phyloP scores from a whole-genome alignment of 2,113 vertebrate genomes.

The Pachycephala philippinensis region DNA sequence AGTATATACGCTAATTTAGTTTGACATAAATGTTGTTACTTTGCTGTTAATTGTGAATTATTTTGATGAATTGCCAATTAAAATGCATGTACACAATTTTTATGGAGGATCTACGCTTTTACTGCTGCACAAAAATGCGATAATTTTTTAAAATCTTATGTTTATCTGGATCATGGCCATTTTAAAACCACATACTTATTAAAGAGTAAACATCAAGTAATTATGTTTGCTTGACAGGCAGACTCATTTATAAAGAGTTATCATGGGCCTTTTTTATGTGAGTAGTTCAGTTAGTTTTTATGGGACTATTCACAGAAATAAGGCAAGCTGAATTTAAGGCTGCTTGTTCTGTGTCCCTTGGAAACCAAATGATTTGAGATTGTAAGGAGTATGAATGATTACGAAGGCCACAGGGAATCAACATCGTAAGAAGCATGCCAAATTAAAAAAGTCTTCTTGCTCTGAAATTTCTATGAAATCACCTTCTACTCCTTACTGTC shows the following conservation, averaged over 20 bases:
- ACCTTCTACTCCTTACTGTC: neutral
- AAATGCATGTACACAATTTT: constrained; percentile 5
- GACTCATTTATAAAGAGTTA: neutral
- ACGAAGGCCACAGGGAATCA: neutral
- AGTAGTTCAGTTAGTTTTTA: neutral
- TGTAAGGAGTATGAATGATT: neutral
- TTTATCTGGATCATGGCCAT: constrained; percentile 4
- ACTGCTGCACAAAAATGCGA: neutral
- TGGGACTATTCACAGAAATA: neutral
- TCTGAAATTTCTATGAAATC: neutral
- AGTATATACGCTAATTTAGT: constrained; percentile 34
- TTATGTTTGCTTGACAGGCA: constrained; percentile 30
- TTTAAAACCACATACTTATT: neutral
- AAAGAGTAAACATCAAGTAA: constrained; percentile 26
- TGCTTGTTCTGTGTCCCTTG: neutral
- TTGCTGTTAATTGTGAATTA: constrained; percentile 28
- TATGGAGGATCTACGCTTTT: neutral
- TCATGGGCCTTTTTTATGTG: neutral
- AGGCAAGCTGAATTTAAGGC: neutral
- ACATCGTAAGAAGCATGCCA: neutral
- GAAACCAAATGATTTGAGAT: neutral
- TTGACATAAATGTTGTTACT: constrained; percentile 35
- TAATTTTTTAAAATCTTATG: neutral
- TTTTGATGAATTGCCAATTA: constrained; percentile 51
- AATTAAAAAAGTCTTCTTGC: neutral